Evolutionary conservation across 1,140 invertebrate species (phyloP).

Genomic region (Drosophila ananassae): DNA sequence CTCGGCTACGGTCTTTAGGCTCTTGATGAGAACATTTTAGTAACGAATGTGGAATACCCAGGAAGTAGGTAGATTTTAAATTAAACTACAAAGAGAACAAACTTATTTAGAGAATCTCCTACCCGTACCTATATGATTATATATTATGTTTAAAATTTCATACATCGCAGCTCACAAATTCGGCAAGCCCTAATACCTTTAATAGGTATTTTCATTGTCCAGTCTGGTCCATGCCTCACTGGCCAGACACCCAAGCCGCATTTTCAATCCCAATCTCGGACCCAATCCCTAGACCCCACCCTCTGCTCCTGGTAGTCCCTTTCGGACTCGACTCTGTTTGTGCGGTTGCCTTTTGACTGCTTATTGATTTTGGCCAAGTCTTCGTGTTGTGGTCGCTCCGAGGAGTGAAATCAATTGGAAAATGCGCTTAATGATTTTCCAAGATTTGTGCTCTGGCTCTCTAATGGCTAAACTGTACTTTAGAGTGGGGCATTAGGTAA

Average conservation of each 20-base stretch:
- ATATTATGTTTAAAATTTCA: background rate
- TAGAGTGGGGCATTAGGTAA: slow-evolving; percentile 20
- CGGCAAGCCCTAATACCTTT: background rate
- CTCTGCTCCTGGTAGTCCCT: slow-evolving; percentile 6
- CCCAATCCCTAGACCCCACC: background rate
- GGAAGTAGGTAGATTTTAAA: background rate
- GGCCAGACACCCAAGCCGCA: slow-evolving; percentile 52
- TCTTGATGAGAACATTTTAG: slow-evolving; percentile 4
- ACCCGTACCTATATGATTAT: too few relatives aligned
- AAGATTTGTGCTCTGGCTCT: slow-evolving; percentile 46
- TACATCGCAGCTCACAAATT: background rate
- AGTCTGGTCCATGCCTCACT: slow-evolving; percentile 36
- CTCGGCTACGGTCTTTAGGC: slow-evolving; percentile 25
- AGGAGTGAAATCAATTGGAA: slow-evolving; percentile 79
- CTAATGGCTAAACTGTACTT: slow-evolving; percentile 65
- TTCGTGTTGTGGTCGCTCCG: slow-evolving; percentile 49
- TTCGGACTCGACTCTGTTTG: slow-evolving; percentile 20
- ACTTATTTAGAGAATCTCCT: too few relatives aligned
- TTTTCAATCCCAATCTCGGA: slow-evolving; percentile 33
- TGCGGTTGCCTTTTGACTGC: slow-evolving; percentile 65
- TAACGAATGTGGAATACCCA: background rate
- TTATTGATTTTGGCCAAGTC: slow-evolving; percentile 71
- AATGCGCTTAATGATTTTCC: slow-evolving; percentile 79
- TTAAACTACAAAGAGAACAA: background rate
- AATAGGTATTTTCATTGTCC: slow-evolving; percentile 24